These are phyloP conservation scores for Callospermophilus lateralis DNA, from an alignment of 2,113 vertebrate genomes.

Conservation along the genomic window DNA sequence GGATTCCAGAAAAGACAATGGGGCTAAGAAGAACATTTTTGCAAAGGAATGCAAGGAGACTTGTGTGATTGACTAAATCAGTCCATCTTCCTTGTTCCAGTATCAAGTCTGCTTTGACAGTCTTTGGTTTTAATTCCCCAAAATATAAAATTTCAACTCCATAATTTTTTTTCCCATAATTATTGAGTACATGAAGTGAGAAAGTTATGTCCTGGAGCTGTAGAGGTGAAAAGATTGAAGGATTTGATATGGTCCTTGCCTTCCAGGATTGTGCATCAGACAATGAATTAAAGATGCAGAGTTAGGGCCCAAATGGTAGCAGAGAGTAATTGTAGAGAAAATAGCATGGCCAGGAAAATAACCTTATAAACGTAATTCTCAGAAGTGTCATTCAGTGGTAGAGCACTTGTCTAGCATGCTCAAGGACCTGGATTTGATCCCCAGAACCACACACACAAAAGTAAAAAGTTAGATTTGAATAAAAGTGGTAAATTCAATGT, in stretches of 20 bases:
- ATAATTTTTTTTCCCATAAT: slow-evolving; percentile 4
- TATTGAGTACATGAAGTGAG: background rate
- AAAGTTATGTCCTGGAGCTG: background rate
- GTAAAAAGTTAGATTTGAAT: background rate
- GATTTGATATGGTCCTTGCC: background rate
- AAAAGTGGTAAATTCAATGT: background rate
- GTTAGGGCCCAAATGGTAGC: background rate
- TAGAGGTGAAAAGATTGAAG: background rate
- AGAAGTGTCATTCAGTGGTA: background rate
- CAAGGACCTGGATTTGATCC: background rate
- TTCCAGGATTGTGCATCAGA: background rate
- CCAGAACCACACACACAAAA: background rate
- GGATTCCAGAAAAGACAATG: background rate
- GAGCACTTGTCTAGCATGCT: background rate
- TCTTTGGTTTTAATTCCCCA: background rate
- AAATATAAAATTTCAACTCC: slow-evolving; percentile 45
- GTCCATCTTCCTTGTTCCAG: background rate
- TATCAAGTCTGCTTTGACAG: background rate
- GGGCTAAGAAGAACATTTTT: background rate
- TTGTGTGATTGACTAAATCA: background rate
- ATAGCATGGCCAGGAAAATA: background rate
- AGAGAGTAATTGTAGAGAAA: background rate
- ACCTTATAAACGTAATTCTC: background rate
- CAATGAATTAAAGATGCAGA: background rate
- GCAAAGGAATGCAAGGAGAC: background rate